Evolutionary conservation across 2,113 vertebrate genomes (phyloP).

Genomic region (Phalacrocorax aristotelis): DNA sequence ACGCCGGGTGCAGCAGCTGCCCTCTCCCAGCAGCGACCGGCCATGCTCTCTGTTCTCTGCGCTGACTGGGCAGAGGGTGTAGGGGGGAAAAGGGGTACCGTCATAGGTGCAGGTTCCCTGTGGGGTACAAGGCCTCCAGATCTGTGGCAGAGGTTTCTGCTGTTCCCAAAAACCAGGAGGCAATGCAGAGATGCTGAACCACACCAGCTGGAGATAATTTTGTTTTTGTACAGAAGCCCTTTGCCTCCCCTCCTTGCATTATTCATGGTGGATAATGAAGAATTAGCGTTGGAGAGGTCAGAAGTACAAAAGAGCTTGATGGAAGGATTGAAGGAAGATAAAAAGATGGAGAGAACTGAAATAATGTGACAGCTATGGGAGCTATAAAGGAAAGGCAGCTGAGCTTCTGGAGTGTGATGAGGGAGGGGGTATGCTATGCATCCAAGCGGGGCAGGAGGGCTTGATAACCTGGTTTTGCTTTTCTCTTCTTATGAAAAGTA

Average conservation of each 20-base stretch:
- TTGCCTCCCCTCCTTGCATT: background rate
- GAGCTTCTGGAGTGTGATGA: background rate
- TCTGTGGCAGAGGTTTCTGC: background rate
- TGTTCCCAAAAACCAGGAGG: background rate
- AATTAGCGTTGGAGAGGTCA: background rate
- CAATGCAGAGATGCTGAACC: background rate
- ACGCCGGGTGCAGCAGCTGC: accelerated
- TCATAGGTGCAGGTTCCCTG: background rate
- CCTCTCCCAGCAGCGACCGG: accelerated
- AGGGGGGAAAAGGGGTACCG: accelerated
- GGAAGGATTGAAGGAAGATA: background rate
- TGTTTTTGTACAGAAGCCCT: background rate
- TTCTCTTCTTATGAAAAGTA: background rate
- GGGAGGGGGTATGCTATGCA: background rate
- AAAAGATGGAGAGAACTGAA: background rate
- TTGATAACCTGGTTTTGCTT: background rate
- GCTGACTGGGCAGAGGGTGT: background rate
- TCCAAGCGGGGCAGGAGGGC: accelerated
- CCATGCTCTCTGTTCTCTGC: background rate
- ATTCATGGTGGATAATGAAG: background rate
- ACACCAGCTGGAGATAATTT: background rate
- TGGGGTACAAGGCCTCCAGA: accelerated
- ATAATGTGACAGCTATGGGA: background rate
- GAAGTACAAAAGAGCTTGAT: background rate
- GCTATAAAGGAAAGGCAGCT: background rate